Percentiles rank a stretch among this genome's conserved stretches.
phyloP scores from a whole-genome alignment of 2,888 invertebrate genomes.

The Drosophila falleni region DNA sequence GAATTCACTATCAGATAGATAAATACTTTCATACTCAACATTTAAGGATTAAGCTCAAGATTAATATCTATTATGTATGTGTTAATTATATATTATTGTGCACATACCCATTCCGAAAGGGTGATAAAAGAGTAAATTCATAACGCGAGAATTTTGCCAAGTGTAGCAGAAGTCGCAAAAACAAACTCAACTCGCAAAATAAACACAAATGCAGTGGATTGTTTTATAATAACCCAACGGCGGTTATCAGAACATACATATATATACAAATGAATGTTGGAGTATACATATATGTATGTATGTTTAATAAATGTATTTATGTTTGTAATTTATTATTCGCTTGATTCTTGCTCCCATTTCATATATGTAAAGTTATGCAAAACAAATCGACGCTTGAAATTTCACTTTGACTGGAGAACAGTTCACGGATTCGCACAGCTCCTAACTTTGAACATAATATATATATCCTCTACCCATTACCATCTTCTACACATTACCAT shows the following conservation, averaged over 20 bases:
- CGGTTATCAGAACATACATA: conserved; percentile 30
- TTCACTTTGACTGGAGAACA: background rate
- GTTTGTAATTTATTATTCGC: conserved; percentile 36
- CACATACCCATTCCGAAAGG: conserved; percentile 2
- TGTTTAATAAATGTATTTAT: conserved; percentile 17
- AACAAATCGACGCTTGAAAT: conserved; percentile 33
- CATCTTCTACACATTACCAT: background rate
- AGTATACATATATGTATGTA: background rate
- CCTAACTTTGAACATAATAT: conserved; percentile 6
- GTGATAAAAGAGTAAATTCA: conserved; percentile 19
- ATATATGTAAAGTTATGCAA: conserved; percentile 42
- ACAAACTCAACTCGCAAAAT: conserved; percentile 56
- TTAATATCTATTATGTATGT: no score
- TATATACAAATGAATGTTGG: conserved; percentile 17
- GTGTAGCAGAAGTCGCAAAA: conserved; percentile 66
- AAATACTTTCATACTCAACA: no score
- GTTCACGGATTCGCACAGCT: background rate
- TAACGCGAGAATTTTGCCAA: conserved; percentile 39
- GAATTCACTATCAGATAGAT: no score
- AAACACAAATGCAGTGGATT: conserved; percentile 51
- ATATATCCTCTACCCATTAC: conserved; percentile 1
- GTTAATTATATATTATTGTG: background rate
- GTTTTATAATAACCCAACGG: conserved; percentile 60
- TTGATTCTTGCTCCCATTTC: conserved; percentile 19
- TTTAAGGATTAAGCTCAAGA: no score